Evolutionary conservation across 1,140 invertebrate species (phyloP).

Genomic region (Trissolcus basalis): DNA sequence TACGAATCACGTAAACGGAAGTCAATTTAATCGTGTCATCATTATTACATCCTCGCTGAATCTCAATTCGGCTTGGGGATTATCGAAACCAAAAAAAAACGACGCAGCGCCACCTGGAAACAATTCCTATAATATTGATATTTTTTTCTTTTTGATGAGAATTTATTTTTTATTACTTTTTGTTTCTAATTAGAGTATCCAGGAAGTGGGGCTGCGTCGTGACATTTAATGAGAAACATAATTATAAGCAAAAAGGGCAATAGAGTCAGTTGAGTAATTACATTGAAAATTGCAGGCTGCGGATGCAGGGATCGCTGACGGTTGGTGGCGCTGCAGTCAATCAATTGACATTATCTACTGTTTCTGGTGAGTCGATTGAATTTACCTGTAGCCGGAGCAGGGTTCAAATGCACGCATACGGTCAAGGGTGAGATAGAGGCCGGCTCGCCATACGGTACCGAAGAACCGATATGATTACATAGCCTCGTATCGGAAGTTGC

Average conservation of each 20-base stretch:
- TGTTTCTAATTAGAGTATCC: no score
- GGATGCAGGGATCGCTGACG: conserved; percentile 2
- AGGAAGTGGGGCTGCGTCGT: background rate
- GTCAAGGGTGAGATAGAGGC: conserved; percentile 55
- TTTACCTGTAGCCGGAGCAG: conserved; percentile 40
- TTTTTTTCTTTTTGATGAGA: no score
- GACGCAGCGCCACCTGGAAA: no score
- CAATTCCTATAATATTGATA: no score
- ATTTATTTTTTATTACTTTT: no score
- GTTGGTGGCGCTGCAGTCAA: conserved; percentile 24
- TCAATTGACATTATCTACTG: conserved; percentile 53
- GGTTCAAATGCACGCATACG: conserved; percentile 46
- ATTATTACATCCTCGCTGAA: no score
- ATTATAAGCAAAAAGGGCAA: background rate
- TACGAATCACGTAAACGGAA: background rate
- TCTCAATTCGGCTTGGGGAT: no score
- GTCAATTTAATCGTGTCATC: background rate
- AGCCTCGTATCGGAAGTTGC: conserved; percentile 20
- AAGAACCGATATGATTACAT: conserved; percentile 58
- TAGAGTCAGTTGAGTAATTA: conserved; percentile 15
- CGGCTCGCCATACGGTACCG: conserved; percentile 34
- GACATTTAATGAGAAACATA: background rate
- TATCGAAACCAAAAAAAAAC: no score
- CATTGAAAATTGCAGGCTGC: conserved; percentile 25
- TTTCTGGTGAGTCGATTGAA: conserved; percentile 53